phyloP scores from a whole-genome alignment of 2,113 vertebrate species.

The Calyptomena viridis region DNA sequence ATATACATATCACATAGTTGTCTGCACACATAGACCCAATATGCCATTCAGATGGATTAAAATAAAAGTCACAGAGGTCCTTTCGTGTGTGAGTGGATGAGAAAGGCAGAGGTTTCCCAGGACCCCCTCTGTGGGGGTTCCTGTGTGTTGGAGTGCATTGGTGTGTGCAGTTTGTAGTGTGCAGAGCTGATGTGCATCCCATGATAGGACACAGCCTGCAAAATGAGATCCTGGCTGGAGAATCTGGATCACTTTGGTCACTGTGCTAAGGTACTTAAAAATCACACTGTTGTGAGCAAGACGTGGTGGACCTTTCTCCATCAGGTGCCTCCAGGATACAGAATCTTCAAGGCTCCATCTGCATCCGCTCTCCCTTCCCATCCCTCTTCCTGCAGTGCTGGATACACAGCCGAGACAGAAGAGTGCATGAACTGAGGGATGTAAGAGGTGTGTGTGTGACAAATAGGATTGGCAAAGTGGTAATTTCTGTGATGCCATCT shows the following conservation, averaged over 20 bases:
- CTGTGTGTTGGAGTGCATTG: background rate
- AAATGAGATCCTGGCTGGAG: background rate
- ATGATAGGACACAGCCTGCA: background rate
- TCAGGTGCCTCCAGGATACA: background rate
- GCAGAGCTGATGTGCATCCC: background rate
- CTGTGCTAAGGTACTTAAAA: background rate
- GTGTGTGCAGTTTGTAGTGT: background rate
- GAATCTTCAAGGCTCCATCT: background rate
- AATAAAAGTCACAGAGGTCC: background rate
- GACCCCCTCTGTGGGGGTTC: background rate
- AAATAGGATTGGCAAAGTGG: background rate
- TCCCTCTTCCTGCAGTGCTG: background rate
- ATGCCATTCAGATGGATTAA: background rate
- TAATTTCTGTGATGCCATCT: background rate
- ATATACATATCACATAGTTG: background rate
- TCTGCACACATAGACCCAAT: background rate
- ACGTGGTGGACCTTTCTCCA: background rate
- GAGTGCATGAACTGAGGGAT: too few relatives aligned
- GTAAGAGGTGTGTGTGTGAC: background rate
- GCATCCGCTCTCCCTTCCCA: background rate
- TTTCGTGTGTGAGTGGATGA: background rate
- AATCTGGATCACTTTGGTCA: background rate
- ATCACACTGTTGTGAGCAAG: background rate
- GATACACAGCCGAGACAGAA: background rate
- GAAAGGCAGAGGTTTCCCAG: background rate